Base-by-base conservation (phyloP, 2,888 invertebrate species). In the Tuberolachnus salignus region DNA sequence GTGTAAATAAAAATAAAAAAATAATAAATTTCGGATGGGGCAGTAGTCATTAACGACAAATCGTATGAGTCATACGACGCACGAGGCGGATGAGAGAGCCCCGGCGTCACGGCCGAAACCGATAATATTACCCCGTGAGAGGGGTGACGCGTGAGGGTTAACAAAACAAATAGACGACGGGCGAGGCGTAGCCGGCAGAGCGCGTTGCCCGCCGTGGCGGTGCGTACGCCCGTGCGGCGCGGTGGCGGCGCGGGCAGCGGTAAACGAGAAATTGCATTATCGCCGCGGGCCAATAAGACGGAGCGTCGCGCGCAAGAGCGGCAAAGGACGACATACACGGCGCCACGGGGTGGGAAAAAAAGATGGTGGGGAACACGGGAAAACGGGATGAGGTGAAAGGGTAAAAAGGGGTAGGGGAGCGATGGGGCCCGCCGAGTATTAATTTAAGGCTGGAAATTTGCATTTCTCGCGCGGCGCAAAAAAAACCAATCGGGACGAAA, bases 201-300 rank as follows among this genome's bases (percentile, higher is more conserved):
- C 34, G 74, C 53, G 64, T 64, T 64, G 10, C n/a, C n/a, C n/a
- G n/a, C n/a, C n/a, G n/a, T n/a, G n/a, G n/a, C n/a, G n/a, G n/a
- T n/a, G n/a, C n/a, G n/a, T n/a, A n/a, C n/a, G n/a, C n/a, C n/a
- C n/a, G 55, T 34, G 51, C 51, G 63, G n/a, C 51, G 51, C 51
- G 26, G 53, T 14, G 49, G 6, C 42, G 34, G 51, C 64, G 53
- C 44, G 3, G 75, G 34, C n/a, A 6, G 74, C 73, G 55, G 75
- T 57, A 34, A 75, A 75, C 75, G 23, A 74, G 67, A 75, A 67
- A 75, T 67, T 67, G 55, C 75, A 75, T 75, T 75, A 75, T 64
- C 73, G 21, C 42, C 42, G n/a, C n/a, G n/a, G 16, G 49, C 66
- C 66, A 67, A 75, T 75, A 75, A 67, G 46, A 57, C 57, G 57